phyloP scores from a whole-genome alignment of 1,140 invertebrate species.

The Orchesella cincta region DNA sequence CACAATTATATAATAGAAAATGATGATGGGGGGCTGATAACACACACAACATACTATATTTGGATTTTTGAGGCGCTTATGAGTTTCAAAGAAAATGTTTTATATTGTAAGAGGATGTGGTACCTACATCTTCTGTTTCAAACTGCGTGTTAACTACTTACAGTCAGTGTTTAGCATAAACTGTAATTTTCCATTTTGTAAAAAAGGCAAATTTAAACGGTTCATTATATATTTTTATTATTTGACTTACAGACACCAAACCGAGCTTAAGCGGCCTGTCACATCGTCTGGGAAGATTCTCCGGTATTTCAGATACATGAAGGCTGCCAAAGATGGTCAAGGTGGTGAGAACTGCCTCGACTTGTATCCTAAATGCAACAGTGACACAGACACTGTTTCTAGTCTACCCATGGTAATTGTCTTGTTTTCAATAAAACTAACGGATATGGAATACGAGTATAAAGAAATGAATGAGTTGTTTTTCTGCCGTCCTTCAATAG shows the following conservation, averaged over 20 bases:
- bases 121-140: too few species aligned
- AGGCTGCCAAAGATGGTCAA: conserved; percentile 80
- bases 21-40: too few species aligned
- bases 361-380: conserved; percentile 69
- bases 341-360: conserved; percentile 70
- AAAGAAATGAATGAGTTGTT: neutral
- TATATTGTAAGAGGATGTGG: too few species aligned
- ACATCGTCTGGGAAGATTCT: conserved; percentile 80
- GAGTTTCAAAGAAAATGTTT: neutral
- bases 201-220: too few species aligned
- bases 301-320: conserved; percentile 84
- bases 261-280: conserved; percentile 76
- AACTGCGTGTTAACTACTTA: too few species aligned
- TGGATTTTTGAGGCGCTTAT: neutral
- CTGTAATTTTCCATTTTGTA: too few species aligned
- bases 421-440: neutral
- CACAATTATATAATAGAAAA: too few species aligned
- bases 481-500: neutral
- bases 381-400: conserved; percentile 58
- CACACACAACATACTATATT: too few species aligned
- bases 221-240: too few species aligned
- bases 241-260: conserved; percentile 68
- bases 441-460: neutral
- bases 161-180: too few species aligned
- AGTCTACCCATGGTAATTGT: conserved; percentile 50